These are phyloP conservation scores for Akabosia matsudoensis DNA, from an alignment of 1,140 invertebrate genomes.

Conservation along the genomic window DNA sequence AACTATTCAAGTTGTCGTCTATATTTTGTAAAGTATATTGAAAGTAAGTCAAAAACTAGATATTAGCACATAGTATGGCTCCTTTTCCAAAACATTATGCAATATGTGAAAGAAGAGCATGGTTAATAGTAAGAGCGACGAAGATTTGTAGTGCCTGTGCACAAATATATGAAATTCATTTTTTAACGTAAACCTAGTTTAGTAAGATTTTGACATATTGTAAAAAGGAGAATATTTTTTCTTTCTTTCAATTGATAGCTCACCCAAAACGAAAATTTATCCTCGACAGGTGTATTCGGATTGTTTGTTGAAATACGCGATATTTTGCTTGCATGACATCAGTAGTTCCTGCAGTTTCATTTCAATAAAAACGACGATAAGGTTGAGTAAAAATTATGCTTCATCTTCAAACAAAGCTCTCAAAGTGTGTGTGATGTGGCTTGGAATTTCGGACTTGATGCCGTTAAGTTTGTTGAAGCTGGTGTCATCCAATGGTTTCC, in stretches of 20 bases:
- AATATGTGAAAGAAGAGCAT: too few relatives aligned
- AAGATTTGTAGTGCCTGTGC: background rate
- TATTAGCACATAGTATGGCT: too few relatives aligned
- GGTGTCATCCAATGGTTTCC: constrained; percentile 29
- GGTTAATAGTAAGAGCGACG: too few relatives aligned
- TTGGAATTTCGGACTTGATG: constrained; percentile 7
- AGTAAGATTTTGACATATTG: background rate
- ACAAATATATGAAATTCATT: background rate
- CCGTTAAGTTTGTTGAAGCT: background rate
- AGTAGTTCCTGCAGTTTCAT: too few relatives aligned
- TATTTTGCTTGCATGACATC: too few relatives aligned
- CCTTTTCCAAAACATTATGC: too few relatives aligned
- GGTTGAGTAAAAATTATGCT: background rate
- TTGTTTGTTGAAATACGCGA: background rate
- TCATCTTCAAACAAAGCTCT: constrained; percentile 15
- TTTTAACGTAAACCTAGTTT: background rate
- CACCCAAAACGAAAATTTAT: constrained; percentile 1
- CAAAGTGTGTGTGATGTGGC: background rate
- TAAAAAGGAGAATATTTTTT: background rate
- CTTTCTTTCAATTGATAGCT: background rate
- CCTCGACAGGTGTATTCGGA: background rate
- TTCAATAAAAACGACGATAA: too few relatives aligned
- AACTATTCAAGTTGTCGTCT: too few relatives aligned
- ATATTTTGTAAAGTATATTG: too few relatives aligned
- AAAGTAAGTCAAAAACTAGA: too few relatives aligned